These are phyloP conservation scores for Drosophila phalerata DNA, from an alignment of 2,888 invertebrate species.

Conservation along the genomic window DNA sequence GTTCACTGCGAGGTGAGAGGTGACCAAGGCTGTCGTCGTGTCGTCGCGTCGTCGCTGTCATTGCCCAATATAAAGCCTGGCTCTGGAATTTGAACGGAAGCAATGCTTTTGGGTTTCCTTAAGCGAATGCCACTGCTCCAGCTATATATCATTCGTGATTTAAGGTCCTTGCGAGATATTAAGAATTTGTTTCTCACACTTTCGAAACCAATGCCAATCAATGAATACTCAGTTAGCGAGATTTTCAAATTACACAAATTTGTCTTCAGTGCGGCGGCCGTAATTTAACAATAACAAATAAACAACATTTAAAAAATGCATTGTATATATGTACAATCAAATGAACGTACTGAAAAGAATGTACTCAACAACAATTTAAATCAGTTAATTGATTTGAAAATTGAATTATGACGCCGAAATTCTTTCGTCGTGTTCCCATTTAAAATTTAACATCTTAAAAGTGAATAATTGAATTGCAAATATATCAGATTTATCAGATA, in stretches of 20 bases:
- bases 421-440: constrained; percentile 27
- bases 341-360: not conserved
- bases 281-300: constrained; percentile 35
- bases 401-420: constrained; percentile 24
- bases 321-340: constrained; percentile 15
- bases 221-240: constrained; percentile 13
- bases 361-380: not conserved
- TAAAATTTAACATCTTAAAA: constrained; percentile 20
- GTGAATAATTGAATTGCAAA: constrained; percentile 38
- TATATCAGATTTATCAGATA: constrained; percentile 11
- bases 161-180: constrained; percentile 27
- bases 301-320: constrained; percentile 12
- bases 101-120: constrained; percentile 71
- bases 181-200: constrained; percentile 38
- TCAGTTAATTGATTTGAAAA: constrained; percentile 35
- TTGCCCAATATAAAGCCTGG: constrained; percentile 76
- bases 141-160: constrained; percentile 74
- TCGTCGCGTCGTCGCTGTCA: constrained; percentile 66
- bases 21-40: constrained; percentile 48
- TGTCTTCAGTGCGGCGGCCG: constrained; percentile 17
- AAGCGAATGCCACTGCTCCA: constrained; percentile 28
- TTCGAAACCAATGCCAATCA: constrained; percentile 15
- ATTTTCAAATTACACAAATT: constrained; percentile 31
- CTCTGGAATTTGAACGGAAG: constrained; percentile 62
- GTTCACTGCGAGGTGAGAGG: constrained; percentile 79